Base-by-base conservation (phyloP, 2,797 vertebrate species). In the Xenops minutus region DNA sequence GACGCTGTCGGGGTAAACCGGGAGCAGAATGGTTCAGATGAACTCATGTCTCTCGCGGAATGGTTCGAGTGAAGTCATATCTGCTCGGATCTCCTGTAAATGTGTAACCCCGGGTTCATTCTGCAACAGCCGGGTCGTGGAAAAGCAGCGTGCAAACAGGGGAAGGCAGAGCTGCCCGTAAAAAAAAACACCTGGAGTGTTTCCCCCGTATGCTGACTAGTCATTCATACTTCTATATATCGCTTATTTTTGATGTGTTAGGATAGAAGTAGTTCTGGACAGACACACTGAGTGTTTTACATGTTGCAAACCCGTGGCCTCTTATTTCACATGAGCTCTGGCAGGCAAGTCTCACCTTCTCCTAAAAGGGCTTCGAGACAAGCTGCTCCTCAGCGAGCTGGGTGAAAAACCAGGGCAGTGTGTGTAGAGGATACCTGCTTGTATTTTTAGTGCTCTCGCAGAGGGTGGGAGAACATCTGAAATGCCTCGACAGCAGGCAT, bases 221-320 rank as follows among this genome's bases (percentile, higher is more conserved):
- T 20, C 0, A 7, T 22, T 39, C 27, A 14, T 51, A 7, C 32
- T 26, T 23, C 10, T 1, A 7, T 51, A 2, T 5, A 6, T 12
- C 26, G 4, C 13, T 52, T 49, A 5, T 8, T 85, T 87, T 68
- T 48, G 23, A 21, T n/a, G 9, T 10, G 2, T 39, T 55, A 12
- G 30, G 27, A 4, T 18, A 7, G 12, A 75, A 68, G 41, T 20
- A 0, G 1, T 18, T 54, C 14, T 71, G 27, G 36, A 3, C 20
- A 30, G 36, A 49, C n/a, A 3, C 0, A 12, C 48, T 6, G 62
- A 48, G 74, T 3, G 1, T 72, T 88, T 86, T 13, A 17, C 12
- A 0, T 18, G 32, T 20, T 59, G 62, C 59, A 22, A 37, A 14
- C 63, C 61, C 1, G 0, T 0, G 4, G 62, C 41, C 21, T 81